Percentiles rank a stretch among this genome's conserved stretches.
Conservation (phyloP, 2,888 invertebrate genomes). For the Amaurobius ferox region DNA sequence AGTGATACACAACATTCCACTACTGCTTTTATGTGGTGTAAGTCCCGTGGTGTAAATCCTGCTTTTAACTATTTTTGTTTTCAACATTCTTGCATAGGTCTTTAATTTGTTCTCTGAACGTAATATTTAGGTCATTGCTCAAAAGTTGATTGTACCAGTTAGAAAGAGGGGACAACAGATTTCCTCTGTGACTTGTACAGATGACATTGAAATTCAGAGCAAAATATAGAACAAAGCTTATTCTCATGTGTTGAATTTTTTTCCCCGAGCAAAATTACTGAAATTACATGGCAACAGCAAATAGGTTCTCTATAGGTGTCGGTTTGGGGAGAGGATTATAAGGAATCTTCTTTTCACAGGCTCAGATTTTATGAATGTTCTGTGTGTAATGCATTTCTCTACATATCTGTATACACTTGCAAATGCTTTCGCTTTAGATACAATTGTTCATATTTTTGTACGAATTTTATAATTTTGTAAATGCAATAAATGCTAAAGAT, state of each 20-base stretch:
- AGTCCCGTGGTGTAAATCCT: neutral
- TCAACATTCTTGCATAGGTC: neutral
- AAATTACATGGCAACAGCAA: neutral
- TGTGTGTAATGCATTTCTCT: neutral
- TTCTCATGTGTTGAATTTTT: too few relatives aligned
- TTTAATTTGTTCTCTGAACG: too few relatives aligned
- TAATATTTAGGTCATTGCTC: neutral
- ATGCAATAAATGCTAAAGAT: slow-evolving; percentile 10
- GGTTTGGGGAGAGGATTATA: neutral
- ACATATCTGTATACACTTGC: slow-evolving; percentile 3
- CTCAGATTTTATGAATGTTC: neutral
- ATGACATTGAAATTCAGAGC: too few relatives aligned
- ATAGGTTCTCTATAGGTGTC: neutral
- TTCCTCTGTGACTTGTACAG: too few relatives aligned
- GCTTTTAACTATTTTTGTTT: neutral
- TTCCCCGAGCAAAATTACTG: neutral
- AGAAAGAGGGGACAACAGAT: too few relatives aligned
- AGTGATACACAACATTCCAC: slow-evolving; percentile 14
- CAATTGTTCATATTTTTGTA: slow-evolving; percentile 15
- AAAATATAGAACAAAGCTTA: too few relatives aligned
- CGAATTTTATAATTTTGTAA: slow-evolving; percentile 16
- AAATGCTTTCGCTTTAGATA: neutral
- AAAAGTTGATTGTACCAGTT: too few relatives aligned
- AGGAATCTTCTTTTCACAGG: neutral
- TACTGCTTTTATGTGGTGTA: slow-evolving; percentile 5